Evolutionary conservation across 2,888 invertebrate genomes (phyloP).

Genomic region (Lasioglossum morio): DNA sequence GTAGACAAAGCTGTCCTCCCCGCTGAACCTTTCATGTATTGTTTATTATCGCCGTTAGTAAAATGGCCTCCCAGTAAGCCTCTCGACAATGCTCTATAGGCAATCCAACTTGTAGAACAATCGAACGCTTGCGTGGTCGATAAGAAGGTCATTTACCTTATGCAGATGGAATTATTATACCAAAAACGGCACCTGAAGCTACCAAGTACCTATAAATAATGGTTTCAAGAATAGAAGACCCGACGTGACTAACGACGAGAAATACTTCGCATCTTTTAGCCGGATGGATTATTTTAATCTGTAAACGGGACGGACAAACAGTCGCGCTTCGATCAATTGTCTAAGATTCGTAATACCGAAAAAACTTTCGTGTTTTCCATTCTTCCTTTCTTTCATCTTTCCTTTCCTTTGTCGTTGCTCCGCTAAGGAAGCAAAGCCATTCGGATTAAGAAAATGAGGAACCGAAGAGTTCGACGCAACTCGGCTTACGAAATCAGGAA

Average conservation of each 20-base stretch:
- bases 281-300: not conserved
- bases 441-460: not conserved
- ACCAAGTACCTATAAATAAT: not conserved
- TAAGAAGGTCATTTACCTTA: not conserved
- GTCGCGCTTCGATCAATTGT: not conserved
- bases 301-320: not conserved
- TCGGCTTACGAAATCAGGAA: not conserved
- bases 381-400: not conserved
- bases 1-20: not conserved
- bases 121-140: not conserved
- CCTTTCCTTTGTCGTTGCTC: not conserved
- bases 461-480: not conserved
- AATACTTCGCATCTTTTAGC: not conserved
- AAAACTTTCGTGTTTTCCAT: not conserved
- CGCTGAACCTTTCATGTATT: not conserved
- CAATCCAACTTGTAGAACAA: not conserved
- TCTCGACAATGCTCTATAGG: not conserved
- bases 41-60: not conserved
- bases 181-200: not conserved
- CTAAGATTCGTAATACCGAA: not conserved
- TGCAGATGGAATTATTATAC: not conserved
- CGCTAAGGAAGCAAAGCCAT: not conserved
- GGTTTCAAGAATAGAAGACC: not conserved
- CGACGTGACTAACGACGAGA: not conserved
- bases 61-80: not conserved